Percentiles rank a stretch among this genome's conserved stretches.
Conservation (phyloP, 1,140 invertebrate genomes). For the Zaprionus davidi region DNA sequence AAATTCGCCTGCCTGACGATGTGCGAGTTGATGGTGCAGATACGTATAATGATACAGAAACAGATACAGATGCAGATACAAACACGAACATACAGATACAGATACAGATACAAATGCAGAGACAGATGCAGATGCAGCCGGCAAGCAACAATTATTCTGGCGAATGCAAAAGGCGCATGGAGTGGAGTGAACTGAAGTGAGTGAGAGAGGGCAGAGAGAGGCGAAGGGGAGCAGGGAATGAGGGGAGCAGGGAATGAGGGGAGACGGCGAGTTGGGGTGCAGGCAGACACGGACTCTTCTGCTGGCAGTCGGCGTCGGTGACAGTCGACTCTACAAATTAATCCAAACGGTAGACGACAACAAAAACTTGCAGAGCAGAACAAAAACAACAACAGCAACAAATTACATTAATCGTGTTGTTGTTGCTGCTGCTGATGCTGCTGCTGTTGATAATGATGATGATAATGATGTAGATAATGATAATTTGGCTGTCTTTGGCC, state of each 20-base stretch:
- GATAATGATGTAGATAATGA: constrained; percentile 28
- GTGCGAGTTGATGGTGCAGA: constrained; percentile 21
- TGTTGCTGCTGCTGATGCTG: constrained; percentile 38
- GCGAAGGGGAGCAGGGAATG: background rate
- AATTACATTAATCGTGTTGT: constrained; percentile 69
- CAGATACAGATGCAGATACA: constrained; percentile 22
- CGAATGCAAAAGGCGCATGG: constrained; percentile 6
- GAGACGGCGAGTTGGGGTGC: background rate
- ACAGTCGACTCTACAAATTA: constrained; percentile 72
- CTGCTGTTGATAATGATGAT: constrained; percentile 22
- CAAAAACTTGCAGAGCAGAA: constrained; percentile 24
- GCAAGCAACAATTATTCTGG: constrained; percentile 55
- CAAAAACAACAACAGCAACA: constrained; percentile 54
- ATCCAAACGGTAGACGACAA: constrained; percentile 73
- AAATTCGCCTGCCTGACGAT: constrained; percentile 22
- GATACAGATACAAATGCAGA: background rate
- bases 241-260: background rate
- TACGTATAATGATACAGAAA: background rate
- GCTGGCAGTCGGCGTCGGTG: constrained; percentile 16
- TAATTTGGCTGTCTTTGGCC: constrained; percentile 17
- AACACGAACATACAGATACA: constrained; percentile 9
- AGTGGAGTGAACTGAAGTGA: background rate
- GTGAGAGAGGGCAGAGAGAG: constrained; percentile 11
- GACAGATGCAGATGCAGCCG: constrained; percentile 13
- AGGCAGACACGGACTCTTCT: background rate